phyloP scores from a whole-genome alignment of 2,888 invertebrate species.

The Steinernema hermaphroditum region DNA sequence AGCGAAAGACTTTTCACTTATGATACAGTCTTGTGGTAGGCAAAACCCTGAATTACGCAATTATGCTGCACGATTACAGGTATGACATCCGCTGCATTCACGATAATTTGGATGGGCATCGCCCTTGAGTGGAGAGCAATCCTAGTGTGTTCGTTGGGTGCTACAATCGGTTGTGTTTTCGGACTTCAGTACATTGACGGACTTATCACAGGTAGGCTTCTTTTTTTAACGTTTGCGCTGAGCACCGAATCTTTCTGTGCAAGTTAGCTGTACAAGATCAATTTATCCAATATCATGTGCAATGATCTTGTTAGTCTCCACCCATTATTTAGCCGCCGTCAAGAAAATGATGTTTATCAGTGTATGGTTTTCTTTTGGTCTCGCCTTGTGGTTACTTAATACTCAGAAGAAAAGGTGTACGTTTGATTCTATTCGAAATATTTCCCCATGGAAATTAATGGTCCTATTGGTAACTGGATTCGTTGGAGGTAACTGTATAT shows the following conservation, averaged over 20 bases:
- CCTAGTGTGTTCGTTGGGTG: slow-evolving; percentile 57
- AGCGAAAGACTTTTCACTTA: slow-evolving; percentile 60
- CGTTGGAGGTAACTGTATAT: slow-evolving; percentile 59
- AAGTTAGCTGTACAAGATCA: too few species aligned
- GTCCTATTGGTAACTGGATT: slow-evolving; percentile 61
- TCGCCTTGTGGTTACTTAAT: slow-evolving; percentile 66
- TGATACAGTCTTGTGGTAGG: slow-evolving; percentile 59
- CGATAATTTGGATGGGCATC: slow-evolving; percentile 64
- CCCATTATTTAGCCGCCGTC: slow-evolving; percentile 50
- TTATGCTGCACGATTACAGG: slow-evolving; percentile 53
- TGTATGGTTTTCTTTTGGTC: slow-evolving; percentile 55
- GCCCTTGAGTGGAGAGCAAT: slow-evolving; percentile 61
- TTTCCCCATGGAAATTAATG: slow-evolving; percentile 54
- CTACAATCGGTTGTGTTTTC: slow-evolving; percentile 62
- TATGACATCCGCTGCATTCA: slow-evolving; percentile 64
- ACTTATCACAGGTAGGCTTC: slow-evolving; percentile 35
- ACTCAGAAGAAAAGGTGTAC: slow-evolving; percentile 52
- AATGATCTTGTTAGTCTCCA: too few species aligned
- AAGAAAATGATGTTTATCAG: slow-evolving; percentile 61
- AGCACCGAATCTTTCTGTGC: too few species aligned
- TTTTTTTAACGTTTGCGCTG: neutral
- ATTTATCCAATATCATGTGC: too few species aligned
- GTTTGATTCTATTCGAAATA: slow-evolving; percentile 49
- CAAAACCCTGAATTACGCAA: neutral
- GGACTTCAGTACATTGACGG: slow-evolving; percentile 55